Conservation (phyloP, 2,113 vertebrate genomes). For the Periophthalmus modestus region DNA sequence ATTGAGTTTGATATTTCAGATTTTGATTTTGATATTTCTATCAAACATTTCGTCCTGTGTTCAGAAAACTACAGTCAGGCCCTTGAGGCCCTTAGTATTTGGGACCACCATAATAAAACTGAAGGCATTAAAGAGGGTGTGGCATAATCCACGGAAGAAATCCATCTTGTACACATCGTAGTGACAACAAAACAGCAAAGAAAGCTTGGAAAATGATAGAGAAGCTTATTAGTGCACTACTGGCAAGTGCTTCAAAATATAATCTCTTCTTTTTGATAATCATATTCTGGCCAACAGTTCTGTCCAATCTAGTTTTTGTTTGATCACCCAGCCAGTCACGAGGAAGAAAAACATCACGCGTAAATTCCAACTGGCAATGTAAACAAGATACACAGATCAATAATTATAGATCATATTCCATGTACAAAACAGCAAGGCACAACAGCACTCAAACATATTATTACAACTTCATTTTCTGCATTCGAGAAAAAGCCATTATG, state of each 20-base stretch:
- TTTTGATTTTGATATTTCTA: no score
- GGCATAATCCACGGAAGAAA: no score
- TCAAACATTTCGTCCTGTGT: no score
- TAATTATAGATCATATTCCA: neutral
- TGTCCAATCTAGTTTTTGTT: neutral
- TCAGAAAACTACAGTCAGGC: no score
- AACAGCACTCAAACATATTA: neutral
- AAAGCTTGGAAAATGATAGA: neutral
- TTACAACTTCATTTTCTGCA: neutral
- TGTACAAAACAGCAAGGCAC: neutral
- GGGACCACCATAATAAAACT: no score
- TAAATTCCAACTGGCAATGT: neutral
- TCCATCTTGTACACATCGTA: neutral
- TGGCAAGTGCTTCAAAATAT: neutral
- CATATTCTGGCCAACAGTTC: neutral
- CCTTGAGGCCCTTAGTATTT: no score
- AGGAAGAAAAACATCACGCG: neutral
- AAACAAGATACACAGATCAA: neutral
- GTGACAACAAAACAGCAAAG: no score
- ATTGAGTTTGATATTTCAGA: no score
- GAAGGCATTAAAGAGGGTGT: no score
- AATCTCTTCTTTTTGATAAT: neutral
- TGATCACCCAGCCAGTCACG: neutral
- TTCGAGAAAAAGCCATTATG: neutral
- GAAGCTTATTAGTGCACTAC: neutral